Evolutionary conservation across 2,113 vertebrate genomes (phyloP), one percentile per base, ranked within the genome.

Genomic region (Canis aureus): DNA sequence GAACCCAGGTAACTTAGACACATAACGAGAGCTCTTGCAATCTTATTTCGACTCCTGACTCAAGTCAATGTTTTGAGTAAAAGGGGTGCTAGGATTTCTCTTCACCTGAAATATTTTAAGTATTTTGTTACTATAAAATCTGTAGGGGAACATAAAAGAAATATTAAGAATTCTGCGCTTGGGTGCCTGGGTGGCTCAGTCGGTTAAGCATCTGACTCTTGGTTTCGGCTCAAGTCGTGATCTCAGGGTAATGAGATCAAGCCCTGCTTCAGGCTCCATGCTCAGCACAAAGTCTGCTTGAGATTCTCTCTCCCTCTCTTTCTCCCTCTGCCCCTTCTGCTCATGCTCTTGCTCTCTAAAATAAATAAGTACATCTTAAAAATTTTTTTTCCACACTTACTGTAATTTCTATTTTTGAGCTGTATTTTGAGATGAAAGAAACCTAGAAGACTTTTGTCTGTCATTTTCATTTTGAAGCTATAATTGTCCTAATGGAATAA

Each of bases 361-460:
- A 69, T 69, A 69, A 20, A 10, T 35, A 69, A 69, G 32, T 17
- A 69, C n/a, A 69, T 69, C 67, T 69, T 69, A 35, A n/a, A 69
- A 69, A 19, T 76, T 66, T 92, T 66, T 94, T 43, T 43, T 43
- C 43, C 43, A 4, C n/a, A 83, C 15, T 67, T 74, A 81, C 51
- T 90, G 51, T 17, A 94, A 62, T 85, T 67, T 51, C 60, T 79
- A 25, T 92, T 87, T 66, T 53, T 74, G 20, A 62, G 74, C 6
- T 43, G 57, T 66, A 94, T 66, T 96, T 92, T 49, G 95, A 89
- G 62, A 79, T 91, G 59, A 94, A 95, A 96, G 74, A 94, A 95
- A 66, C 13, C 25, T 80, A 8, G 23, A 96, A 84, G 53, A 96
- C 16, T 73, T 69, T 29, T 83, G 49, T 74, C 49, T 89, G 19